A percentile compares a stretch with the other conserved stretches of the same genome.
These are phyloP conservation scores for Liparis tanakae DNA, from an alignment of 2,797 vertebrate genomes.

Conservation along the genomic window DNA sequence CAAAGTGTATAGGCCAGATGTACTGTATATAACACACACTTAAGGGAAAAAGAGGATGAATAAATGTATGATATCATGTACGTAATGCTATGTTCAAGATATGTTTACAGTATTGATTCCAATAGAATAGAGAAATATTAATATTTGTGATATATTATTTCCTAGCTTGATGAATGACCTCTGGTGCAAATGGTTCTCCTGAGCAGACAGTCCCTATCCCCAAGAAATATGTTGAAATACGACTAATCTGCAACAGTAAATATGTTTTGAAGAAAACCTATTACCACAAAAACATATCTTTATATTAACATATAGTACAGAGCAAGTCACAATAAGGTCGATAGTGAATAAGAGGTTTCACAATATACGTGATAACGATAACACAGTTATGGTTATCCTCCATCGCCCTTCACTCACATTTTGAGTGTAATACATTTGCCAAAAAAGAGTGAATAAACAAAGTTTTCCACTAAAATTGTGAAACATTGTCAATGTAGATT, in stretches of 20 bases:
- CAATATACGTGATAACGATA: background rate
- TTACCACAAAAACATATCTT: background rate
- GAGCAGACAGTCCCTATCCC: background rate
- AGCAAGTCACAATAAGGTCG: background rate
- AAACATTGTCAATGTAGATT: too few relatives aligned
- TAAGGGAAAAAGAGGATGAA: conserved; percentile 31
- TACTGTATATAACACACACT: conserved; percentile 45
- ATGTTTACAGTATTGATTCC: conserved; percentile 26
- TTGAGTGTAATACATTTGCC: background rate
- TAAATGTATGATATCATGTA: conserved; percentile 46
- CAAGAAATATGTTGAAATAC: background rate
- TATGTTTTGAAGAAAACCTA: background rate
- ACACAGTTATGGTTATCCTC: background rate
- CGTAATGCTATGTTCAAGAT: conserved; percentile 29
- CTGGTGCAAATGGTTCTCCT: conserved; percentile 9
- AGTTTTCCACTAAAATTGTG: too few relatives aligned
- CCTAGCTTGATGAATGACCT: conserved; percentile 5
- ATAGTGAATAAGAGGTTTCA: background rate
- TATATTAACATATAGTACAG: conserved; percentile 8
- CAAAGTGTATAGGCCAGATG: conserved; percentile 25
- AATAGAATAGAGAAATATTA: conserved; percentile 17
- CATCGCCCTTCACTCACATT: background rate
- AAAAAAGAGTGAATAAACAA: background rate
- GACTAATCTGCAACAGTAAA: conserved; percentile 13
- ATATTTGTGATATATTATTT: conserved; percentile 20